Evolutionary conservation across 2,888 invertebrate species (phyloP), one percentile per base, ranked within the genome.

Genomic region (Neelides folsomi): DNA sequence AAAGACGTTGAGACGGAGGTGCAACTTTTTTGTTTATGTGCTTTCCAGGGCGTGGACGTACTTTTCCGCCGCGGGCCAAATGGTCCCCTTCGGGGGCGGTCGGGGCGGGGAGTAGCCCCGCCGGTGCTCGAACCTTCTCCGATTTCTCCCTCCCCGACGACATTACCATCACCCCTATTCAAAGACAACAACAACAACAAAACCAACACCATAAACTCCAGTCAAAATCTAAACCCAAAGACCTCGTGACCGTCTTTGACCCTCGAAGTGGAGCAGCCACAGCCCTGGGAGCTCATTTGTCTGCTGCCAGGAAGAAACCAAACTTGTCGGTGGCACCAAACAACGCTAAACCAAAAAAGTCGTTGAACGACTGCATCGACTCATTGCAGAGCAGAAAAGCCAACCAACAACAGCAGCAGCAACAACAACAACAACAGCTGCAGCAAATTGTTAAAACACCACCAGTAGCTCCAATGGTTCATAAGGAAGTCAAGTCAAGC

Each of bases 91-190:
- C 27, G 27, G 27, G 27, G 27, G 27, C 27, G 27, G 27, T 27
- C 27, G 27, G 27, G 27, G 27, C 27, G 27, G 27, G 27, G 27
- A 27, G 27, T 27, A 27, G 27, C 27, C 27, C 27, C 27, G 27
- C 27, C 27, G 27, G 27, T 27, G 27, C 27, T 5, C 27, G 27
- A 27, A 64, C 62, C 27, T 64, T 62, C 47, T 58, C 64, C 9
- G 64, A 64, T 47, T 64, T 62, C 55, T 64, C 64, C 40, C 59
- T 64, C 18, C 64, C 64, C 9, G 64, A 64, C 40, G 64, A 64
- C 50, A 64, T 64, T 16, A 64, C 64, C 16, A 64, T 64, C 39
- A 64, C 62, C 2, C 62, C 62, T 2, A 63, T 63, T 37, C 45
- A 12, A 48, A 27, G 27, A 35, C 36, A 42, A 7, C n/a, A 45